Conservation (phyloP, 2,888 invertebrate genomes). For the Lochmaea capreae region DNA sequence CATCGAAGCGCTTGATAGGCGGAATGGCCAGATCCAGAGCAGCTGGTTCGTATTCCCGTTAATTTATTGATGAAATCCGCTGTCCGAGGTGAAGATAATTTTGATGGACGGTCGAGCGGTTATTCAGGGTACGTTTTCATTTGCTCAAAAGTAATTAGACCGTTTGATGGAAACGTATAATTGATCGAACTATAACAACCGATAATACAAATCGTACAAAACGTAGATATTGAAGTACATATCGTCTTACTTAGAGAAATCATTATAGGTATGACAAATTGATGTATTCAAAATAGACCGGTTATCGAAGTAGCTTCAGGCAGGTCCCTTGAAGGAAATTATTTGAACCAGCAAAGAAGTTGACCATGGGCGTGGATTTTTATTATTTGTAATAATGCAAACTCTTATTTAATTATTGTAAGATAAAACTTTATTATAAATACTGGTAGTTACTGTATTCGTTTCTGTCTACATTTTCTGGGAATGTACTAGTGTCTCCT, state of each 20-base stretch:
- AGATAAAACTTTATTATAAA: too few species aligned
- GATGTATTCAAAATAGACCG: too few species aligned
- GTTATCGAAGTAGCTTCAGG: too few species aligned
- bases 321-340: too few species aligned
- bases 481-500: too few species aligned
- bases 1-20: constrained; percentile 7
- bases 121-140: constrained; percentile 11
- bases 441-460: too few species aligned
- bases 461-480: too few species aligned
- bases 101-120: constrained; percentile 13
- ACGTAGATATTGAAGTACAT: not conserved
- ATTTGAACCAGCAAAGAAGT: too few species aligned
- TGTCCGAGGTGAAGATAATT: constrained; percentile 17
- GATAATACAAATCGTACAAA: not conserved
- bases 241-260: not conserved
- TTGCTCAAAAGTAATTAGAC: constrained; percentile 11
- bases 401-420: too few species aligned
- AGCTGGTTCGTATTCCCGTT: not conserved
- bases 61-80: constrained; percentile 16
- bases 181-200: not conserved
- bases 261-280: too few species aligned
- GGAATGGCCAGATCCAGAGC: constrained; percentile 4
- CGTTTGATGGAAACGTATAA: constrained; percentile 2
- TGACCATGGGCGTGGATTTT: too few species aligned
- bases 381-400: too few species aligned